Evolutionary conservation across 2,888 invertebrate genomes (phyloP), one percentile per base, ranked within the genome.

Genomic region (Rutpela maculata): DNA sequence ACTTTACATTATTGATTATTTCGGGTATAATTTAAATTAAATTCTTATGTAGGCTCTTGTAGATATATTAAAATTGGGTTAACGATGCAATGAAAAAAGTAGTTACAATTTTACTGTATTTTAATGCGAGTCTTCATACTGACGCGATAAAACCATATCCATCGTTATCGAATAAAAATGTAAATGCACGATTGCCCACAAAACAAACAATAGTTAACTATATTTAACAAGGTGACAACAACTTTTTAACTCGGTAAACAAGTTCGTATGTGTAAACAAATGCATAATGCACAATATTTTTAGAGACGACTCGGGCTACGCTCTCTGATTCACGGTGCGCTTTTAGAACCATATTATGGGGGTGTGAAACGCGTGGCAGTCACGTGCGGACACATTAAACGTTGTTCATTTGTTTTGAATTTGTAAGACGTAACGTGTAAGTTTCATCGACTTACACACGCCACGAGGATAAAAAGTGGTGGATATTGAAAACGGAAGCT

Each of bases 401-500:
- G 22, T 18, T 60, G 80, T 78, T 81, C 80, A 74, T 80, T 80
- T 81, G 79, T 80, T 81, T 79, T 74, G 76, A 71, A 81, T 65
- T 77, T 75, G 31, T 35, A 35, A 35, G 31, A 35, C 9, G 77
- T 79, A 76, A 75, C 69, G 59, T 59, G 69, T 38, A 63, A 63
- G 38, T 63, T 63, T n/a, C 38, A 38, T n/a, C 38, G 63, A 38
- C 12, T 12, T 38, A 18, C 35, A 38, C n/a, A 3, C 12, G 38
- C 1, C 63, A 63, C 38, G 38, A 18, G 63, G 17, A 43, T 43
- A 43, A 11, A 38, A 43, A 43, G 12, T 35, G 6, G 31, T 35
- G 31, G 31, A 6, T 35, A 35, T 35, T 35, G 9, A 35, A 35
- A 35, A 6, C 31, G 31, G 31, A 35, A 35, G 31, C 9, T 5